A percentile compares a stretch with the other conserved stretches of the same genome.
These are phyloP conservation scores for Diadema setosum DNA, from an alignment of 35 echinoderm and acorn worm species.

Conservation along the genomic window DNA sequence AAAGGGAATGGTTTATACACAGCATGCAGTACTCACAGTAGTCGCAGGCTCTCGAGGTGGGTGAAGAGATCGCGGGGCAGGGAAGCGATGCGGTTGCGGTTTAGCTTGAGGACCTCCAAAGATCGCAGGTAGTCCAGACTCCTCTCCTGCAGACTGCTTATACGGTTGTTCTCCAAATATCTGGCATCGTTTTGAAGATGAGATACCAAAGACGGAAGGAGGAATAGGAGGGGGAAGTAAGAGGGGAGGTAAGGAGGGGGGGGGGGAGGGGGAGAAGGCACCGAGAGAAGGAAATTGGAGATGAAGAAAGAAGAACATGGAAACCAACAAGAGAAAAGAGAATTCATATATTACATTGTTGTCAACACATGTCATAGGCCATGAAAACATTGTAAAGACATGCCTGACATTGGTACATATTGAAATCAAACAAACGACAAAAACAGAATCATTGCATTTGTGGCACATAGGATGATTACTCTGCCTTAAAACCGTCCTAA, in stretches of 20 bases:
- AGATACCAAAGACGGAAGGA: not conserved
- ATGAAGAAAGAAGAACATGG: not conserved
- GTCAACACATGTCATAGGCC: no score
- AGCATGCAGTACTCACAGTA: constrained; percentile 17
- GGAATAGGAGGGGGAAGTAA: not conserved
- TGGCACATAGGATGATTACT: no score
- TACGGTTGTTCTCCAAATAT: not conserved
- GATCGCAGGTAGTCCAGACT: not conserved
- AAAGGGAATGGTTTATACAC: no score
- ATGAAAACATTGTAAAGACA: no score
- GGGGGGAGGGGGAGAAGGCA: not conserved
- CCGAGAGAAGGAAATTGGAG: not conserved
- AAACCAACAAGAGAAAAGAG: not conserved
- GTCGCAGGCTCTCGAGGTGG: not conserved
- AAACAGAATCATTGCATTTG: no score
- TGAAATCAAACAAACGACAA: no score
- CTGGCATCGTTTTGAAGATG: not conserved
- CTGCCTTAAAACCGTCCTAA: no score
- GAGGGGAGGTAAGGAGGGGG: not conserved
- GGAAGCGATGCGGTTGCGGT: not conserved
- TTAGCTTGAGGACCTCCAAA: constrained; percentile 7
- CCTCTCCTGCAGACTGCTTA: not conserved
- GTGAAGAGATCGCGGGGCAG: constrained; percentile 1
- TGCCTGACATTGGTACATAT: no score
- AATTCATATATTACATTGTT: no score